Evolutionary conservation across 2,888 invertebrate species (phyloP).

Genomic region (Dicyrtomina minuta): DNA sequence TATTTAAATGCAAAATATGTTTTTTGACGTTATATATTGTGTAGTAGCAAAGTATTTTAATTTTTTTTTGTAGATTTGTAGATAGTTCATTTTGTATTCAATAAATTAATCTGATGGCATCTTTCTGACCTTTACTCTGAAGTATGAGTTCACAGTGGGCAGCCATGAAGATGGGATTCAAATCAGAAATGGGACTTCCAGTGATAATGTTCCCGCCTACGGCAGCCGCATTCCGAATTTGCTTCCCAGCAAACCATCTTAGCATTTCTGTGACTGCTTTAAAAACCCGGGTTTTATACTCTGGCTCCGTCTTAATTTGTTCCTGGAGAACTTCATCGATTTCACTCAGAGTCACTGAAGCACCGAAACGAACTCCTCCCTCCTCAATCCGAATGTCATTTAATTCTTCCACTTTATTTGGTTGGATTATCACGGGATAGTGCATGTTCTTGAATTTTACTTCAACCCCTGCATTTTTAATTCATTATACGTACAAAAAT

Average conservation of each 20-base stretch:
- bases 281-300: conserved; percentile 67
- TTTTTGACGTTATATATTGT: too few relatives aligned
- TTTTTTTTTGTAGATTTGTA: too few relatives aligned
- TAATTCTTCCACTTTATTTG: conserved; percentile 70
- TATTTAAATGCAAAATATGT: too few relatives aligned
- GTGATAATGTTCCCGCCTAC: conserved; percentile 93
- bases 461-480: conserved; percentile 68
- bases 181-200: conserved; percentile 92
- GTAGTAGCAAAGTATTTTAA: too few relatives aligned
- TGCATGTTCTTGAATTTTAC: conserved; percentile 80
- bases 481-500: background rate
- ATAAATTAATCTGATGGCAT: too few relatives aligned
- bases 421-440: conserved; percentile 78
- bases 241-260: conserved; percentile 92
- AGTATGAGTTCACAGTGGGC: conserved; percentile 68
- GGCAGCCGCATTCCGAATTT: conserved; percentile 68
- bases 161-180: conserved; percentile 89
- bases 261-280: conserved; percentile 78
- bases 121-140: conserved; percentile 60
- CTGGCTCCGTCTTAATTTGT: conserved; percentile 51
- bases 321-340: conserved; percentile 61
- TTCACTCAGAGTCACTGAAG: conserved; percentile 73
- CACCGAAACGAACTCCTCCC: conserved; percentile 72
- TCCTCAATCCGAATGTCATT: conserved; percentile 60
- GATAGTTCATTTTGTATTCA: background rate